Evolutionary conservation across 1,140 invertebrate genomes (phyloP).

Genomic region (Capitella teleta): DNA sequence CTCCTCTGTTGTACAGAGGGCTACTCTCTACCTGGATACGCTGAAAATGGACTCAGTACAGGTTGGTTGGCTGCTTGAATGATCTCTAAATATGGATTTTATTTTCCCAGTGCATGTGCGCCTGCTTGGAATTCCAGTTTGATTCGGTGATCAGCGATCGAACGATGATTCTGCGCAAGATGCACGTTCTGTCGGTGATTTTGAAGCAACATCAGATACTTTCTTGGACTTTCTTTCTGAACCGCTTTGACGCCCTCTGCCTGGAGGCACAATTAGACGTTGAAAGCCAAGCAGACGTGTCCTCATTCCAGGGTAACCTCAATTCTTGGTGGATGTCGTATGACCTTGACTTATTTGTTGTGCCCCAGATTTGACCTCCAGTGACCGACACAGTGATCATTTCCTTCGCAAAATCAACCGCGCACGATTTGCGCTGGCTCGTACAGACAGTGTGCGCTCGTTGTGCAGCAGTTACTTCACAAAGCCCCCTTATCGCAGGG

Average conservation of each 20-base stretch:
- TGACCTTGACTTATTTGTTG: no score
- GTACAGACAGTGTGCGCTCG: constrained; percentile 57
- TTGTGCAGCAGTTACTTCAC: constrained; percentile 79
- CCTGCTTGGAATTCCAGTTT: constrained; percentile 48
- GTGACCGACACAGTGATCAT: constrained; percentile 74
- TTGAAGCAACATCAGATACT: constrained; percentile 80
- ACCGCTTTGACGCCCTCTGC: constrained; percentile 89
- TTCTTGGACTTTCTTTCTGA: constrained; percentile 96
- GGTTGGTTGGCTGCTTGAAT: constrained; percentile 13
- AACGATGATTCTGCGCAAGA: constrained; percentile 86
- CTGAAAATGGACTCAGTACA: constrained; percentile 53
- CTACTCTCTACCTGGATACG: constrained; percentile 83
- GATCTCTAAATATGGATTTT: neutral
- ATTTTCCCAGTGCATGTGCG: constrained; percentile 38
- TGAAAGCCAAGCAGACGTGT: constrained; percentile 28
- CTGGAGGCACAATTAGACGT: constrained; percentile 56
- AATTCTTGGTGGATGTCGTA: no score
- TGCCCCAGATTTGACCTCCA: constrained; percentile 71
- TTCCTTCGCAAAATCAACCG: constrained; percentile 78
- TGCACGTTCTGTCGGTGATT: constrained; percentile 88
- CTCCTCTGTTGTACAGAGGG: constrained; percentile 84
- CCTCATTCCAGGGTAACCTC: no score
- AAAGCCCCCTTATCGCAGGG: constrained; percentile 90
- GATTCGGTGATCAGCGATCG: constrained; percentile 82
- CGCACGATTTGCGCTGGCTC: constrained; percentile 75